These are phyloP conservation scores for Trichopoda pennipes DNA, from an alignment of 2,888 invertebrate genomes.

Conservation along the genomic window DNA sequence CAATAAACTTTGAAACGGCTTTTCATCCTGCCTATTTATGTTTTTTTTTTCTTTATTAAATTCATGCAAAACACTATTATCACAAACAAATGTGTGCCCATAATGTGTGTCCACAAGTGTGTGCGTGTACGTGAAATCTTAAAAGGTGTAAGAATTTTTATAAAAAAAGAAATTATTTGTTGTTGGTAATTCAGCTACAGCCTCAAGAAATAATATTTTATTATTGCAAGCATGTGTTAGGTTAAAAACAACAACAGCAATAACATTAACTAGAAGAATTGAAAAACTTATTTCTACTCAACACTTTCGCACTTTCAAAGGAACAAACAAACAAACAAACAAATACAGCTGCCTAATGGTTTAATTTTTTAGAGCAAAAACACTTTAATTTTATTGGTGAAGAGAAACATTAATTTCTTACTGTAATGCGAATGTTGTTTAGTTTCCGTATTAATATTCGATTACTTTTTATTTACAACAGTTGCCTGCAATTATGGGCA, in stretches of 20 bases:
- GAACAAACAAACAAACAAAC: not conserved
- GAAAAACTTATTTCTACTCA: constrained; percentile 23
- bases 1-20: too few relatives aligned
- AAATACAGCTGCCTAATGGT: constrained; percentile 19
- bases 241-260: too few relatives aligned
- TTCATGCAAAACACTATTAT: too few relatives aligned
- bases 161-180: constrained; percentile 14
- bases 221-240: constrained; percentile 9
- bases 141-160: constrained; percentile 13
- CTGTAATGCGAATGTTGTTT: too few relatives aligned
- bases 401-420: not conserved
- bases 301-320: not conserved
- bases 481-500: too few relatives aligned
- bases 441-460: too few relatives aligned
- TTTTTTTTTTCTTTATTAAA: too few relatives aligned
- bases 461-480: not conserved
- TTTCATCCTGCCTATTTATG: too few relatives aligned
- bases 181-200: constrained; percentile 10
- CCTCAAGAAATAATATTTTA: constrained; percentile 34
- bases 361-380: not conserved
- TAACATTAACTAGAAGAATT: constrained; percentile 22
- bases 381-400: not conserved
- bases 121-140: not conserved
- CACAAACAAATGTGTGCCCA: too few relatives aligned
- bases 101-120: not conserved